Evolutionary conservation across 2,113 vertebrate species (phyloP), one percentile per base, ranked within the genome.

Genomic region (Nasalis larvatus): DNA sequence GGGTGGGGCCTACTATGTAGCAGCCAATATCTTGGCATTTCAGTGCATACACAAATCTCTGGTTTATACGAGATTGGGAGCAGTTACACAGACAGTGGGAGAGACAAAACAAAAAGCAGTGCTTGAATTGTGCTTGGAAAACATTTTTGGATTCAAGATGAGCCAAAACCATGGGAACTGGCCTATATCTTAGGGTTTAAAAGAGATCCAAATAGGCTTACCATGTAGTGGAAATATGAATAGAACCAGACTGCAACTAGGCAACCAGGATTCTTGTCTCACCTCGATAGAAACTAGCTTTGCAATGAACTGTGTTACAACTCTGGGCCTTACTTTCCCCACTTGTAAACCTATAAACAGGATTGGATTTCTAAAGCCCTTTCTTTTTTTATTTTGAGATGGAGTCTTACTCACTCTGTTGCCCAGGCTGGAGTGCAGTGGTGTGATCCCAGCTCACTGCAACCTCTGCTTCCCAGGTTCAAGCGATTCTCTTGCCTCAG

Each of bases 111-210:
- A 96, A 78, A 96, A 87, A 82, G 76, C 49, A 77, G 84, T 35
- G 82, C 87, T 94, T 96, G 94, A 93, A 83, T 94, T 0, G 42
- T 94, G 81, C 95, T 98, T 97, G 97, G 96, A 97, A 97, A 97
- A 97, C 80, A 87, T 87, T 96, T 94, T 87, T 92, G 95, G 97
- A 94, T 95, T 95, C 81, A 90, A 17, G 35, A 88, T 82, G 77
- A 88, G 96, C 97, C 97, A 97, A 97, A 96, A 95, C 89, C 94
- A 78, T 95, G 92, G 92, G 95, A 98, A 98, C 81, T 96, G 97
- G 97, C 97, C 92, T 92, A 74, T 73, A 82, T 92, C 87, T 95
- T 27, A 49, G 87, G 89, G 80, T 89, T 96, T 98, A 91, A 84
- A 63, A 78, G 92, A 81, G 81, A 94, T 85, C 92, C 87, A 96